A percentile compares a stretch with the other conserved stretches of the same genome.
Conservation (phyloP, 1,140 invertebrate genomes). For the Drosophila malerkotliana region DNA sequence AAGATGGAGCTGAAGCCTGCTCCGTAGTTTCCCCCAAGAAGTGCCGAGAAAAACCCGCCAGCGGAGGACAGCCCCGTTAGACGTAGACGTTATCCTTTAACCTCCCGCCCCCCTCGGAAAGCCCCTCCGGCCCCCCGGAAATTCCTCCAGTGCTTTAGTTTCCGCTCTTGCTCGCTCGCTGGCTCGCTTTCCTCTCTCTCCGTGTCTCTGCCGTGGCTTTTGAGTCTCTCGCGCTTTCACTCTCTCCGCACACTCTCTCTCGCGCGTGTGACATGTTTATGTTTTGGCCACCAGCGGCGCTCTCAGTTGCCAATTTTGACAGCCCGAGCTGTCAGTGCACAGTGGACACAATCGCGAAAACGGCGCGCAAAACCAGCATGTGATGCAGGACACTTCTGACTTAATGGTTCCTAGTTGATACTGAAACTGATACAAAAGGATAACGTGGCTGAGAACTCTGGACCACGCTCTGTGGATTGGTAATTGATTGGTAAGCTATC, state of each 20-base stretch:
- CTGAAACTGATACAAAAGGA: slow-evolving; percentile 56
- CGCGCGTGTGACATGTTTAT: slow-evolving; percentile 72
- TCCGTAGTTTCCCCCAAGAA: slow-evolving; percentile 50
- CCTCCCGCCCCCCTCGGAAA: slow-evolving; percentile 4
- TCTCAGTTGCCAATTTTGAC: slow-evolving; percentile 74
- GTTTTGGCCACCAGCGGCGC: slow-evolving; percentile 75
- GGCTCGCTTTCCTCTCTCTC: slow-evolving; percentile 13
- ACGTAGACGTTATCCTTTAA: slow-evolving; percentile 45
- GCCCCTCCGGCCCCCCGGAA: slow-evolving; percentile 28
- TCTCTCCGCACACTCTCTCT: slow-evolving; percentile 27
- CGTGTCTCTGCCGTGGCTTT: slow-evolving; percentile 17
- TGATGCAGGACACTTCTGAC: slow-evolving; percentile 23
- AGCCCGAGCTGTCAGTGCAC: slow-evolving; percentile 71
- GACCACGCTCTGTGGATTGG: slow-evolving; percentile 38
- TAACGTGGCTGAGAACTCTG: slow-evolving; percentile 20
- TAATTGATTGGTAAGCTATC: slow-evolving; percentile 63
- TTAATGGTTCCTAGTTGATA: slow-evolving; percentile 77
- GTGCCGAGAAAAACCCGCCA: slow-evolving; percentile 61
- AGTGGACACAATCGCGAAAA: slow-evolving; percentile 54
- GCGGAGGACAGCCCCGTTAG: slow-evolving; percentile 46
- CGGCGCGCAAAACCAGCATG: slow-evolving; percentile 24
- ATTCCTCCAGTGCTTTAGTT: slow-evolving; percentile 67
- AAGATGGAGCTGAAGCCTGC: slow-evolving; percentile 33
- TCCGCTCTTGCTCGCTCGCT: slow-evolving; percentile 33
- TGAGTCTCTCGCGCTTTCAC: slow-evolving; percentile 26